Evolutionary conservation across 92 coral and sea anemone species (phyloP), one percentile per base, ranked within the genome.

Genomic region (Zoanthus sansibaricus): DNA sequence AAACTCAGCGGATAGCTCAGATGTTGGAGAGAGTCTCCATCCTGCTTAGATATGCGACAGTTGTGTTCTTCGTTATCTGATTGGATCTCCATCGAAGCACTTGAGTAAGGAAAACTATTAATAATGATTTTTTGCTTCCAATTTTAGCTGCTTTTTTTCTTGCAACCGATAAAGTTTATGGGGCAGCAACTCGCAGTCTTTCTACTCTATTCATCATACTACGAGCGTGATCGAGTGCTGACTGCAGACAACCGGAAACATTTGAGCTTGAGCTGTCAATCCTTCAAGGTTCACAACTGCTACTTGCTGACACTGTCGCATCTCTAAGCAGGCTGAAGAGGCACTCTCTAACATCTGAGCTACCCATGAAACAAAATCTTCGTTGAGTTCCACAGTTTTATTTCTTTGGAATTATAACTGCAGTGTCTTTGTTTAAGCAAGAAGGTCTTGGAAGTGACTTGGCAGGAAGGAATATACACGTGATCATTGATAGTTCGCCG

Each of bases 181-280:
- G 83, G 62, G 87, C 69, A 21, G 90, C 76, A 69, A 87, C 86
- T 86, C 90, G 80, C 77, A 86, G 75, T 69, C 87, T 54, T 82
- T 90, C 90, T 7, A 61, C 68, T 61, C 68, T 61, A 3, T 61
- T 61, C 25, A 25, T 25, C 25, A 25, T 25, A 25, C 25, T 25
- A 25, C 25, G 25, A 25, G 25, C 25, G 25, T 61, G 68, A 61
- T 61, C 30, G 68, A 61, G 21, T 61, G 68, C 68, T 25, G 72
- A 68, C 72, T 68, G 72, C 72, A 68, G 72, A 68, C 72, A 68
- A 44, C 72, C 42, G 15, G 72, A 68, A 2, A 68, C 68, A 61
- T 61, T 61, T 68, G 72, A 68, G 16, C 72, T 68, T 68, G 17
- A 25, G 1, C 72, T 64, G 9, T 68, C 45, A 30, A 37, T 68